Evolutionary conservation across 2,113 vertebrate species (phyloP).

Genomic region (Camelus dromedarius): DNA sequence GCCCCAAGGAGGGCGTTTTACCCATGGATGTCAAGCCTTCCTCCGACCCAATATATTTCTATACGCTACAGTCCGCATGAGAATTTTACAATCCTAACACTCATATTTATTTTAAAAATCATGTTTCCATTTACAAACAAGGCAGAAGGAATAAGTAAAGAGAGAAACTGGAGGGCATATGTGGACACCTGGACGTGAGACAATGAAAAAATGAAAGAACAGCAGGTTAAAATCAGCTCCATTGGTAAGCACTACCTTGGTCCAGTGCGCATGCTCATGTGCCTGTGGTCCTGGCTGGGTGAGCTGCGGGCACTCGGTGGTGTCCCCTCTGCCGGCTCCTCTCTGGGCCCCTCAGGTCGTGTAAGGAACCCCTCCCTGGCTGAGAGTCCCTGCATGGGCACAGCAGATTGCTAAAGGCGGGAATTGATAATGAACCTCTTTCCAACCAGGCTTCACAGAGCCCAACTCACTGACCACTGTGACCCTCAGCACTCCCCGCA

Average conservation of each 20-base stretch:
- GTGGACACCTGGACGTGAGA: background rate
- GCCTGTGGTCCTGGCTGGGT: background rate
- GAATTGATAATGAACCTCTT: background rate
- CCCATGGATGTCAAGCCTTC: background rate
- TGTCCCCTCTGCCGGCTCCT: rapidly evolving
- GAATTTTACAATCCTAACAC: background rate
- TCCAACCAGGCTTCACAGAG: background rate
- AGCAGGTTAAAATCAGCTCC: background rate
- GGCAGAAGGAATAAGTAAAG: background rate
- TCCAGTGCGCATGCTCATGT: rapidly evolving
- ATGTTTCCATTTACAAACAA: background rate
- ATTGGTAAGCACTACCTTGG: background rate
- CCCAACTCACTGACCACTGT: background rate
- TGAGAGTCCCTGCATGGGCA: background rate
- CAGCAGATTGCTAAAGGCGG: background rate
- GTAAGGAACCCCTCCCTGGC: background rate
- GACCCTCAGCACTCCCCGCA: too few relatives aligned
- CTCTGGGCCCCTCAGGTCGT: background rate
- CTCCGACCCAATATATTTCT: background rate
- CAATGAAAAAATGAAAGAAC: background rate
- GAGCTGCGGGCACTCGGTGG: background rate
- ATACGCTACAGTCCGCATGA: background rate
- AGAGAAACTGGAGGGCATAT: background rate
- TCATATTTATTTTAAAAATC: background rate
- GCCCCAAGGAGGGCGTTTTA: background rate